Percentiles rank a stretch among this genome's conserved stretches.
Evolutionary conservation across 2,797 vertebrate species (phyloP).

Genomic region (Eidolon dupreanum): DNA sequence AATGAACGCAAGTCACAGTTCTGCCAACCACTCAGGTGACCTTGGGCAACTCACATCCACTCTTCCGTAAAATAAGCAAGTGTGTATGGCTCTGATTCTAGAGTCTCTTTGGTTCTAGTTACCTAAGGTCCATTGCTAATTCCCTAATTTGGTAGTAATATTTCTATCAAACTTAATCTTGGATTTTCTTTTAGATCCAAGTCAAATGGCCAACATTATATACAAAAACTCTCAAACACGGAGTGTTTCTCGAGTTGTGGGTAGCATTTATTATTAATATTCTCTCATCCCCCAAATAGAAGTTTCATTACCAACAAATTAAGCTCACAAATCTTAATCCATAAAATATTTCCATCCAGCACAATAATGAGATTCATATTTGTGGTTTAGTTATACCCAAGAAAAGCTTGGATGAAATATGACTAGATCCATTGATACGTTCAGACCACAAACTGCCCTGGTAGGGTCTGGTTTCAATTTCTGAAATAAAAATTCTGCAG

Average conservation of each 20-base stretch:
- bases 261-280: no score
- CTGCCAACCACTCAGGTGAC: neutral
- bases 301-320: slow-evolving; percentile 69
- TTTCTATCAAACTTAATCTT: slow-evolving; percentile 32
- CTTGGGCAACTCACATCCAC: neutral
- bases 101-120: neutral
- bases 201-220: neutral
- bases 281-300: neutral
- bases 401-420: slow-evolving; percentile 73
- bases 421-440: slow-evolving; percentile 76
- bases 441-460: slow-evolving; percentile 68
- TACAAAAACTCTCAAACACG: neutral
- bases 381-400: slow-evolving; percentile 73
- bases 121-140: neutral
- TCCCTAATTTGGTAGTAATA: neutral
- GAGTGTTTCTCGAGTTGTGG: neutral
- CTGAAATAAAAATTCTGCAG: slow-evolving; percentile 70
- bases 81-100: neutral
- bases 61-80: neutral
- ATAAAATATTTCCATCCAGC: slow-evolving; percentile 72
- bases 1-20: neutral
- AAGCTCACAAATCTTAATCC: slow-evolving; percentile 65
- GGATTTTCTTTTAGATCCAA: slow-evolving; percentile 23
- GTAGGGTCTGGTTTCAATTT: slow-evolving; percentile 76
- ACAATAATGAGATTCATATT: slow-evolving; percentile 72